Evolutionary conservation across 30 jellyfish, hydroid and myxozoan species (phyloP).

Genomic region (Phacellophora camtschatica): DNA sequence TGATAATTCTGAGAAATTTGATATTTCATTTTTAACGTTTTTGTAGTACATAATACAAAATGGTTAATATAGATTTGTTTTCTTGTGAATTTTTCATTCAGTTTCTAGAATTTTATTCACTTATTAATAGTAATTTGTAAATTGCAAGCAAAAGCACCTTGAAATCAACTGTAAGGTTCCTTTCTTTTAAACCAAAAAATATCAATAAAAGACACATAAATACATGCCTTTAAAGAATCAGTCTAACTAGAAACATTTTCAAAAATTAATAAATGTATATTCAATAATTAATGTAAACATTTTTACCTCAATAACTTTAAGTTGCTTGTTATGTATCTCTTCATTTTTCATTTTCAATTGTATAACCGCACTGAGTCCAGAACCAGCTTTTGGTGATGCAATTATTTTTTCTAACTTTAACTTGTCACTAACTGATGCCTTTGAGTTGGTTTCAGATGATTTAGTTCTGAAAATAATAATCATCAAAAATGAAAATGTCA

Average conservation of each 20-base stretch:
- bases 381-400: neutral
- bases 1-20: no score
- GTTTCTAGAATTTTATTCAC: no score
- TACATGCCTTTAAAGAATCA: neutral
- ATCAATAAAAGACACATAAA: neutral
- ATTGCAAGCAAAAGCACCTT: no score
- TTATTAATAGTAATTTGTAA: no score
- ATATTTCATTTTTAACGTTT: no score
- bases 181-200: neutral
- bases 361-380: slow-evolving; percentile 35
- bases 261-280: no score
- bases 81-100: no score
- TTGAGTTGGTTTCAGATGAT: neutral
- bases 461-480: neutral
- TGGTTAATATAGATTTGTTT: no score
- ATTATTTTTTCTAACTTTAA: neutral
- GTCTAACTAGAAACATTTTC: neutral
- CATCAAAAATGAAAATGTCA: no score
- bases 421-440: slow-evolving; percentile 1
- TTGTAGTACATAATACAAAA: no score
- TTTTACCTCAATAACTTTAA: slow-evolving; percentile 71
- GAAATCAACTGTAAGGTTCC: no score
- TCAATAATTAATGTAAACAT: no score
- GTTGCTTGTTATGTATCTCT: slow-evolving; percentile 35
- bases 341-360: slow-evolving; percentile 57